phyloP scores from a whole-genome alignment of 2,113 vertebrate species.

The Larimichthys crocea region DNA sequence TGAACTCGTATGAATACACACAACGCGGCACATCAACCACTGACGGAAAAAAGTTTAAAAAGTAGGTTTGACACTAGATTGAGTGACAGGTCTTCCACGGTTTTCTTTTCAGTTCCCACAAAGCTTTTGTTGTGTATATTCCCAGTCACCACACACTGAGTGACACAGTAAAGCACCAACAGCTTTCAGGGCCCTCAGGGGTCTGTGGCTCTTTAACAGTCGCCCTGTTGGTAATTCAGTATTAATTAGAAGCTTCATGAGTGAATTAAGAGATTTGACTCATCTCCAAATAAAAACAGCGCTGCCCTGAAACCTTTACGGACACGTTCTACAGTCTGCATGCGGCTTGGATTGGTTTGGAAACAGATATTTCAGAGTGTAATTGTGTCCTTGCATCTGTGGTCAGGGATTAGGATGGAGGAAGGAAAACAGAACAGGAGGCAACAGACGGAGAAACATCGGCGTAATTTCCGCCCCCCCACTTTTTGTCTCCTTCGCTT shows the following conservation, averaged over 20 bases:
- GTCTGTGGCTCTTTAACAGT: background rate
- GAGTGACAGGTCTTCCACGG: too few relatives aligned
- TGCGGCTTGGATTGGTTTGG: background rate
- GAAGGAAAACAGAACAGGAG: background rate
- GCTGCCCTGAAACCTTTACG: too few relatives aligned
- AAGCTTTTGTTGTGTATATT: background rate
- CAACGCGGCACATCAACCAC: background rate
- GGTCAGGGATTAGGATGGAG: slow-evolving; percentile 10
- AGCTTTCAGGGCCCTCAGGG: background rate
- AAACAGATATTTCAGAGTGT: slow-evolving; percentile 4
- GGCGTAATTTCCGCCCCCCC: background rate
- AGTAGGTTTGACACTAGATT: background rate
- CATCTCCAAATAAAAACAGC: too few relatives aligned
- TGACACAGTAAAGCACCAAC: background rate
- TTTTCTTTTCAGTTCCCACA: background rate
- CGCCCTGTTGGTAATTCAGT: background rate
- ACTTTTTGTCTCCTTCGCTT: background rate
- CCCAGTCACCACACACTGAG: background rate
- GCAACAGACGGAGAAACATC: background rate
- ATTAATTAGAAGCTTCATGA: too few relatives aligned
- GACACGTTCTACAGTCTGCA: background rate
- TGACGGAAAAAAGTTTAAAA: background rate
- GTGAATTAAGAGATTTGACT: too few relatives aligned
- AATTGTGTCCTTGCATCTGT: slow-evolving; percentile 35
- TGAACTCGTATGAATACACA: background rate